These are phyloP conservation scores for Helleia helle DNA, from an alignment of 2,888 invertebrate genomes.

Conservation along the genomic window DNA sequence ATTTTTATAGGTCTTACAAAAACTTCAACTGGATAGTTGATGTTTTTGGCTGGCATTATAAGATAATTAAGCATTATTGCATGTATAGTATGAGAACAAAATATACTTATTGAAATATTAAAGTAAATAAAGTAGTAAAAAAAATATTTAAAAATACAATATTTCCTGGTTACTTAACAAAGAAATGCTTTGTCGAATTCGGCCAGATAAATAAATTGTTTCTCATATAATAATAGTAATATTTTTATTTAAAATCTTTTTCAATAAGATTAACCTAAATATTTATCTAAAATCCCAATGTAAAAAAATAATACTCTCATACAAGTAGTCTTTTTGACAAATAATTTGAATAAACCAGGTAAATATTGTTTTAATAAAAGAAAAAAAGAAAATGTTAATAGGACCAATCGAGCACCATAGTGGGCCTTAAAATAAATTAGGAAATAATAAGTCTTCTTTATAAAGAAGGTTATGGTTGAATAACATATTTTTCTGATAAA, in stretches of 20 bases:
- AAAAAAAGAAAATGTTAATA: conserved; percentile 3
- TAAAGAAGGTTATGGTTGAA: background rate
- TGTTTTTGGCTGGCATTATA: no score
- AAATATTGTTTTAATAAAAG: conserved; percentile 1
- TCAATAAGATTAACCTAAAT: background rate
- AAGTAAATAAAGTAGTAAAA: background rate
- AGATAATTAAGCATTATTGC: background rate
- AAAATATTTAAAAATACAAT: background rate
- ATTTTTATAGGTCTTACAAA: background rate
- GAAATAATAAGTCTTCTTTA: background rate
- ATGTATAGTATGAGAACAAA: background rate
- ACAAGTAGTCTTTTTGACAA: background rate
- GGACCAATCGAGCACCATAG: conserved; percentile 4
- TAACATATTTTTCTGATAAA: background rate
- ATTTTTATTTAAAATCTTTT: background rate
- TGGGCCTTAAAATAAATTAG: conserved; percentile 1
- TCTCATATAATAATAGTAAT: no score
- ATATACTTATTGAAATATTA: background rate
- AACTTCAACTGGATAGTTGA: background rate
- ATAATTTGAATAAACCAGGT: conserved; percentile 7
- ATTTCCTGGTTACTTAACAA: background rate
- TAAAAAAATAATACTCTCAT: conserved; percentile 7
- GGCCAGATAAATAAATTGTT: no score
- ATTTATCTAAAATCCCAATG: background rate
- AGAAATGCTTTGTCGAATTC: no score